Evolutionary conservation across 1,140 invertebrate genomes (phyloP).

Genomic region (Zaprionus vittiger): DNA sequence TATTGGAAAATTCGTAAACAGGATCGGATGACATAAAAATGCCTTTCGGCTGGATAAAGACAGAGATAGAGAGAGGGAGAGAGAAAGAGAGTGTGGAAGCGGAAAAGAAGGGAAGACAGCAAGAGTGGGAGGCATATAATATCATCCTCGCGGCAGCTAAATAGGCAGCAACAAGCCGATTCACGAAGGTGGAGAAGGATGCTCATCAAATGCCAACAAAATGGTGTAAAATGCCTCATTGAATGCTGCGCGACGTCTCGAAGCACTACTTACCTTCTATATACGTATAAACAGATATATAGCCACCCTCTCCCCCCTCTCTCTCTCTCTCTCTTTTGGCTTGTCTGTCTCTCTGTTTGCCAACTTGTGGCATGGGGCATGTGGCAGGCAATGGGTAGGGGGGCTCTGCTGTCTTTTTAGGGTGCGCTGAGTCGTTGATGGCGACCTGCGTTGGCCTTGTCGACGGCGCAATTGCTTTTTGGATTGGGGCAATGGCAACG

Average conservation of each 20-base stretch:
- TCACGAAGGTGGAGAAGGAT: constrained; percentile 44
- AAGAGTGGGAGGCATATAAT: constrained; percentile 20
- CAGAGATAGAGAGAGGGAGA: background rate
- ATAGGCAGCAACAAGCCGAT: constrained; percentile 71
- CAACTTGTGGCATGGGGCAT: constrained; percentile 19
- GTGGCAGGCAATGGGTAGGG: background rate
- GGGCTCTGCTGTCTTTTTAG: background rate
- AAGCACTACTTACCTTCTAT: constrained; percentile 52
- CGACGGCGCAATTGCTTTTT: constrained; percentile 74
- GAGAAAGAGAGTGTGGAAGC: background rate
- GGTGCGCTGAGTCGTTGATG: constrained; percentile 30
- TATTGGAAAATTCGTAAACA: constrained; percentile 76
- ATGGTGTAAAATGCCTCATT: constrained; percentile 81
- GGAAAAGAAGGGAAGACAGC: background rate
- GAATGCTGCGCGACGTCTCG: constrained; percentile 56
- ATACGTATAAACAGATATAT: constrained; percentile 21
- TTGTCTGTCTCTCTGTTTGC: constrained; percentile 23
- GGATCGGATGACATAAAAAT: constrained; percentile 76
- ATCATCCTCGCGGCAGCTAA: constrained; percentile 42
- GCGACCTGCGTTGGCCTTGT: constrained; percentile 51
- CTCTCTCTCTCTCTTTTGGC: background rate
- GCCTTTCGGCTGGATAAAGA: constrained; percentile 30
- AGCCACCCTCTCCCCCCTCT: background rate
- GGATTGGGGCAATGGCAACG: constrained; percentile 34
- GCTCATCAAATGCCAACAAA: constrained; percentile 73